These are phyloP conservation scores for Clytia hemisphaerica DNA, from an alignment of 30 jellyfish, hydroid and myxozoan species.

Conservation along the genomic window DNA sequence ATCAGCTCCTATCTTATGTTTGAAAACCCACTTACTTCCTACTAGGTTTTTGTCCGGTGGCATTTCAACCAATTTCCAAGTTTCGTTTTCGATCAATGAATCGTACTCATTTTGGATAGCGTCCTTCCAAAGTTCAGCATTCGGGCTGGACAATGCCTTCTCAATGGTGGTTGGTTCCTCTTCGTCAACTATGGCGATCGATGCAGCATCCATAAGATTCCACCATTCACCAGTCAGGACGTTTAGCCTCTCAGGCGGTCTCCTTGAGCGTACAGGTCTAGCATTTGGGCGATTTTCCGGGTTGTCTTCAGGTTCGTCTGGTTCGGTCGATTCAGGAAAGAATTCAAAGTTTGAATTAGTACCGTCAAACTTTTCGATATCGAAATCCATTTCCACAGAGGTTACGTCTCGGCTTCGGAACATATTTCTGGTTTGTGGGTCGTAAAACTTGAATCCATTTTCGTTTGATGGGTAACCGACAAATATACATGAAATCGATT, in stretches of 20 bases:
- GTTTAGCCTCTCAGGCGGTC: too few species aligned
- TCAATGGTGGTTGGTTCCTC: background rate
- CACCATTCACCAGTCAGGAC: too few species aligned
- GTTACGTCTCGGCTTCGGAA: slow-evolving; percentile 15
- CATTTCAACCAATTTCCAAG: slow-evolving; percentile 14
- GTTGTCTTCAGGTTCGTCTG: background rate
- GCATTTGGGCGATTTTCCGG: background rate
- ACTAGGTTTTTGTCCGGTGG: slow-evolving; percentile 27
- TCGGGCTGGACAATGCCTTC: background rate
- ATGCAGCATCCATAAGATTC: too few species aligned
- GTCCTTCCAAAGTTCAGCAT: background rate
- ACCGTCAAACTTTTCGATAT: background rate
- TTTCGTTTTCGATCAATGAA: slow-evolving; percentile 30
- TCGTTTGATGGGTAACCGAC: slow-evolving; percentile 27
- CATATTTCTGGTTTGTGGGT: slow-evolving; percentile 19
- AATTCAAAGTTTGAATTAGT: background rate
- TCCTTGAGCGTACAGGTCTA: too few species aligned
- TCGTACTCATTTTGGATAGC: slow-evolving; percentile 18
- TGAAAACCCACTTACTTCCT: slow-evolving; percentile 40
- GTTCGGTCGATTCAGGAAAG: background rate
- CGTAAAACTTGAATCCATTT: slow-evolving; percentile 28
- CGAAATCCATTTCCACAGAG: background rate
- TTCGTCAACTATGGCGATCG: background rate
- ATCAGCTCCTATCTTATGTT: slow-evolving; percentile 28
- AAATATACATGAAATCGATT: slow-evolving; percentile 20